phyloP scores from a whole-genome alignment of 2,888 invertebrate species.

The Aleiodes testaceus region DNA sequence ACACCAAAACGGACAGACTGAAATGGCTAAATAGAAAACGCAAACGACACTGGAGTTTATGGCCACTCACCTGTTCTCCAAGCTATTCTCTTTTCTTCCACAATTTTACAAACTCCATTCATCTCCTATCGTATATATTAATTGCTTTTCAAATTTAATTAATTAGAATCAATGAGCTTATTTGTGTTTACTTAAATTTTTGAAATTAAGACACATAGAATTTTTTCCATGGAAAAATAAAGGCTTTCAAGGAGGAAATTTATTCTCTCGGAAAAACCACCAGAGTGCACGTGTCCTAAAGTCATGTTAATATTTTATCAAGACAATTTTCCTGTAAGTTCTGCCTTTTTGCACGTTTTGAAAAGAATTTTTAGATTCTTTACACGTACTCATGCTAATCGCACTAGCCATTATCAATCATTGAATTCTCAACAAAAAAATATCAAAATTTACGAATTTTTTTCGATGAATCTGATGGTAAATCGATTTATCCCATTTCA shows the following conservation, averaged over 20 bases:
- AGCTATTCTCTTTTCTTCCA: slow-evolving; percentile 45
- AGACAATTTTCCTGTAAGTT: slow-evolving; percentile 69
- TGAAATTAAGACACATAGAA: too few species aligned
- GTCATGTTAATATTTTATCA: slow-evolving; percentile 69
- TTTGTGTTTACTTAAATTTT: too few species aligned
- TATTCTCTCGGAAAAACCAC: slow-evolving; percentile 45
- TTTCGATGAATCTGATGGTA: neutral
- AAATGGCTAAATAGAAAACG: slow-evolving; percentile 70
- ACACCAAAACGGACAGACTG: slow-evolving; percentile 57
- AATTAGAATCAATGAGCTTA: too few species aligned
- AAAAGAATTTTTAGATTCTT: slow-evolving; percentile 63
- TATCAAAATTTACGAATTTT: too few species aligned
- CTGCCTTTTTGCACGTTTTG: slow-evolving; percentile 60
- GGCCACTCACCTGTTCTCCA: slow-evolving; percentile 60
- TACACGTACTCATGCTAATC: slow-evolving; percentile 59
- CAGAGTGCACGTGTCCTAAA: slow-evolving; percentile 20
- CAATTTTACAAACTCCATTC: slow-evolving; percentile 47
- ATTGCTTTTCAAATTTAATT: too few species aligned
- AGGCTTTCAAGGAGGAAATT: slow-evolving; percentile 61
- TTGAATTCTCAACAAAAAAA: neutral
- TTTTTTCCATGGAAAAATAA: slow-evolving; percentile 59
- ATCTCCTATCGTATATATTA: too few species aligned
- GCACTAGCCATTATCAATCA: too few species aligned
- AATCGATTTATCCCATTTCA: neutral
- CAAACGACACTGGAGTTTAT: slow-evolving; percentile 69